Base-by-base conservation (phyloP, 2,888 invertebrate species). In the Emmelina monodactyla region DNA sequence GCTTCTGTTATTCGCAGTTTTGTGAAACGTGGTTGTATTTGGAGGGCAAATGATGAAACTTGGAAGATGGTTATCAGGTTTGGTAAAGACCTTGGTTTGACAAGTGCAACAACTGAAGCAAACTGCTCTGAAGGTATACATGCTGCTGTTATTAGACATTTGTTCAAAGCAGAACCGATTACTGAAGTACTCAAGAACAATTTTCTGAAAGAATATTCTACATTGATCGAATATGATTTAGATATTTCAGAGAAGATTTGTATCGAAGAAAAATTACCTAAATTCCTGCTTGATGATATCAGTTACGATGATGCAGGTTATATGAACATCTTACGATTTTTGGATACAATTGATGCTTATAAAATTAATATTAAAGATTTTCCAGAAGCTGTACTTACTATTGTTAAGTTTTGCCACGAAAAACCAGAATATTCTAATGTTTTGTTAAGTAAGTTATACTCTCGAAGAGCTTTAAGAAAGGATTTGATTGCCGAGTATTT, bases 1-100 rank as follows among this genome's bases (percentile, higher is more conserved):
- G 69, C 70, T 3, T 49, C 71, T 2, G 39, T 72, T 10, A 44
- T 70, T 1, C 55, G 75, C 25, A 72, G 72, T 34, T 49, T 73
- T 10, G 64, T 64, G 1, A 65, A 64, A 37, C 61, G 71, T 2
- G 61, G 59, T 3, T 46, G 45, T 9, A 53, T 51, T 9, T 75
- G 75, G 75, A 59, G 68, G 7, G 38, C 63, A n/a, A 49, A 64
- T 3, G 44, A 48, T 2, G 46, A 46, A 5, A 41, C 45, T 3
- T 75, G 75, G 75, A 42, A 47, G 3, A 31, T 50, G 28, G 35
- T 73, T 12, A 16, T 69, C 11, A 40, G 53, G 6, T 68, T 67
- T 35, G 62, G 55, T 0, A 52, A 52, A 19, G 62, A 57, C 1
- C 46, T 72, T 2, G 73, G 72, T 1, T 44, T 72, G 3, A 64